These are phyloP conservation scores for Phenacoccus solenopsis DNA, from an alignment of 1,140 invertebrate species.

Conservation along the genomic window DNA sequence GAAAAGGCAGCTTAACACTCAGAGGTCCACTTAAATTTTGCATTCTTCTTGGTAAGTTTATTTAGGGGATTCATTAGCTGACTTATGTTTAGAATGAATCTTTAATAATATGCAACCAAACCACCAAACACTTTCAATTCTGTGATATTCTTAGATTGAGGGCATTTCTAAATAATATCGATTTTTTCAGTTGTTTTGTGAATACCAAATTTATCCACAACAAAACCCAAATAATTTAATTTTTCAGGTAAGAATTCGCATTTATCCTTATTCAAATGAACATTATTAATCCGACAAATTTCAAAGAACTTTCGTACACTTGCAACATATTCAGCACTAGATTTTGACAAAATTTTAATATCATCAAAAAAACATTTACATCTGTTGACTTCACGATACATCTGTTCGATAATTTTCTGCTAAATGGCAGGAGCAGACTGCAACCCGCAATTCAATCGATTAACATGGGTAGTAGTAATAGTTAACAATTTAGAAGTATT, in stretches of 20 bases:
- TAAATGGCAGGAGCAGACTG: no score
- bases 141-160: conserved; percentile 22
- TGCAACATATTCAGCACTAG: no score
- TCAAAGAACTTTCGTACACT: no score
- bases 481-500: conserved; percentile 28
- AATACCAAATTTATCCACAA: conserved; percentile 25
- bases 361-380: no score
- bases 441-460: no score
- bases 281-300: no score
- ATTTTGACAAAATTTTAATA: no score
- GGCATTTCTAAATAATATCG: conserved; percentile 25
- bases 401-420: no score
- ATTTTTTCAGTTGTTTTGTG: conserved; percentile 25
- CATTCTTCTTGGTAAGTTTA: conserved; percentile 23
- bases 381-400: no score
- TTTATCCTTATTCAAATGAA: conserved; percentile 20
- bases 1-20: conserved; percentile 24
- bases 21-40: conserved; percentile 33
- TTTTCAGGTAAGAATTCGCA: conserved; percentile 20
- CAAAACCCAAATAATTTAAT: conserved; percentile 26
- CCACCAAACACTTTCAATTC: conserved; percentile 30
- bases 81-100: conserved; percentile 27
- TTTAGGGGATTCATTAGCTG: conserved; percentile 22
- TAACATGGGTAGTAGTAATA: conserved; percentile 28
- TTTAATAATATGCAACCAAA: conserved; percentile 30